Base-by-base conservation (phyloP, 1,140 invertebrate species). In the Mesaphorura yosii region DNA sequence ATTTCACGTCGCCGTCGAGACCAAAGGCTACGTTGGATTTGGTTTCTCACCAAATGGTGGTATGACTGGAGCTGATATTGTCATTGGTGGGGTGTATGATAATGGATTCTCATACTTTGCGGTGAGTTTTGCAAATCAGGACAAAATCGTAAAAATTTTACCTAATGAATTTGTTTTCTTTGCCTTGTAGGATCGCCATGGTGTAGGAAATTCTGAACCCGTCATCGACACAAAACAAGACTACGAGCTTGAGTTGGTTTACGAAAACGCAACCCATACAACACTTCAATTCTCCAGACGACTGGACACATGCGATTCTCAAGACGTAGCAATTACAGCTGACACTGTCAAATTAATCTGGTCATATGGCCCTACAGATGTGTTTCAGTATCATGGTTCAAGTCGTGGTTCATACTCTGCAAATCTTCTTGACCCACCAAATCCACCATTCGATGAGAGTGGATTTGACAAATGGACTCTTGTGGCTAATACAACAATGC, bases 241-340 rank as follows among this genome's bases (percentile, higher is more conserved):
- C 70, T 81, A 79, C 65, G 72, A 75, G 62, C 73, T 83, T 60
- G 72, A 81, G 63, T 68, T 77, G 48, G 81, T 79, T 48, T 78
- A 78, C 64, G 78, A 82, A 70, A 83, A 82, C 64, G 77, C 75
- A 62, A 83, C 80, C 37, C 80, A 82, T 66, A 83, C 81, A 15
- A 78, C 80, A 17, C 70, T 83, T 20, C 70, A 78, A 55, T 82
- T 83, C 66, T 73, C 73, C 39, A 72, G 81, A 48, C 73, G 73
- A 67, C 75, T 81, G 66, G 75, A 81, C 69, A 82, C 80, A 61
- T 83, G 80, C 66, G 80, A 83, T 67, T 40, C 47, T 5, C 26
- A 56, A 1, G 54, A 56, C 34, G 26, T 55, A 29, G 20, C 48
- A 1, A 47, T 56, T 20, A 51, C 54, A 0, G 39, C 39, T 41